Conservation (phyloP, 2,888 invertebrate genomes). For the Seira musarum region DNA sequence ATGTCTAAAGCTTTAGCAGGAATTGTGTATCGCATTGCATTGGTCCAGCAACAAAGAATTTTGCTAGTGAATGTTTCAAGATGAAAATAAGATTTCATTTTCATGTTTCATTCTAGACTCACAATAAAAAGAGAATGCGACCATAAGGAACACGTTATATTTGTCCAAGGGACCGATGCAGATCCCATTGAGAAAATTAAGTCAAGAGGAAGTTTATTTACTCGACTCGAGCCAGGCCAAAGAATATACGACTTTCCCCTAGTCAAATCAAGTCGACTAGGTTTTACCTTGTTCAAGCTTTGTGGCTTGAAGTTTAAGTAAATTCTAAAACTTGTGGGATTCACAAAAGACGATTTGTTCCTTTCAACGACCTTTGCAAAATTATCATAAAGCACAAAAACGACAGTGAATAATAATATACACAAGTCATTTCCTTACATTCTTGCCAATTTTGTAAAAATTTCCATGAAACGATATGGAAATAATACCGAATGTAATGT, state of each 20-base stretch:
- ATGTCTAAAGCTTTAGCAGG: background rate
- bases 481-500: no score
- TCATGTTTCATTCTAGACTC: background rate
- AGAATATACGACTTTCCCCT: background rate
- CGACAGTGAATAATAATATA: no score
- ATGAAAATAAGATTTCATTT: background rate
- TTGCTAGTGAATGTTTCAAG: background rate
- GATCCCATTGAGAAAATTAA: slow-evolving; percentile 8
- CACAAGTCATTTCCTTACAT: no score
- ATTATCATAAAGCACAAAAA: no score
- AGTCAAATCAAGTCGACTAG: background rate
- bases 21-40: background rate
- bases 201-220: slow-evolving; percentile 12
- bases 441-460: no score
- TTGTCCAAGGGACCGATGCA: background rate
- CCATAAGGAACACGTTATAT: background rate
- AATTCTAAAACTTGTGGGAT: no score
- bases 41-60: slow-evolving; percentile 2
- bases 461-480: no score
- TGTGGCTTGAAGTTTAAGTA: no score
- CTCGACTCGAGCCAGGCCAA: background rate
- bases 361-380: no score
- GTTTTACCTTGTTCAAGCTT: background rate
- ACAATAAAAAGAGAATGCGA: background rate
- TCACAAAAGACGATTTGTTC: no score